Evolutionary conservation across 2,113 vertebrate genomes (phyloP).

Genomic region (Tiliqua scincoides): DNA sequence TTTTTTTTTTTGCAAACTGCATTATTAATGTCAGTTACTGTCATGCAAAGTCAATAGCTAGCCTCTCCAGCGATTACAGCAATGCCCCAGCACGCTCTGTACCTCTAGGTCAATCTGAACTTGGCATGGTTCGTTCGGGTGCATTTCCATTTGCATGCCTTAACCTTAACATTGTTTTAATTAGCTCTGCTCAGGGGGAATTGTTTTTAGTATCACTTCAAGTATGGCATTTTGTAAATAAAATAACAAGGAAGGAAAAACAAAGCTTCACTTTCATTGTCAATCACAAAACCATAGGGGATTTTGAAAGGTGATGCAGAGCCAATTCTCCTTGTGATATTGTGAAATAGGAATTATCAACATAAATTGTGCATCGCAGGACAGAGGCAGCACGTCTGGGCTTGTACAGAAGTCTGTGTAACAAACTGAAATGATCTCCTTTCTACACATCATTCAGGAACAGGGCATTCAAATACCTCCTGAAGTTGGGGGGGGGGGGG

Average conservation of each 20-base stretch:
- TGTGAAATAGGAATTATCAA: slow-evolving; percentile 4
- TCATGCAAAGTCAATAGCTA: slow-evolving; percentile 49
- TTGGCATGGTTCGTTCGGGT: background rate
- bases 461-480: background rate
- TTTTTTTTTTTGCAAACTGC: slow-evolving; percentile 35
- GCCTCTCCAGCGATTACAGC: background rate
- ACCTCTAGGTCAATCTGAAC: slow-evolving; percentile 24
- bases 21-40: slow-evolving; percentile 50
- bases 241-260: slow-evolving; percentile 2
- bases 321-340: background rate
- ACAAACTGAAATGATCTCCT: slow-evolving; percentile 39
- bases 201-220: slow-evolving; percentile 7
- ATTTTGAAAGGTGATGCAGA: slow-evolving; percentile 4
- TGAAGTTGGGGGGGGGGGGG: background rate
- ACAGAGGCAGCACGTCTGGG: slow-evolving; percentile 17
- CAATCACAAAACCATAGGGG: background rate
- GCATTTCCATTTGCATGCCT: background rate
- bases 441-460: slow-evolving; percentile 21
- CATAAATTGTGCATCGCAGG: slow-evolving; percentile 21
- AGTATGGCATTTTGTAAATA: background rate
- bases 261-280: background rate
- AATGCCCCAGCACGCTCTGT: slow-evolving; percentile 13
- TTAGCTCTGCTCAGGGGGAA: slow-evolving; percentile 1
- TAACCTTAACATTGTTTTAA: slow-evolving; percentile 10
- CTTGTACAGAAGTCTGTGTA: slow-evolving; percentile 4